These are phyloP conservation scores for Apis dorsata DNA, from an alignment of 1,140 invertebrate species.

Conservation along the genomic window DNA sequence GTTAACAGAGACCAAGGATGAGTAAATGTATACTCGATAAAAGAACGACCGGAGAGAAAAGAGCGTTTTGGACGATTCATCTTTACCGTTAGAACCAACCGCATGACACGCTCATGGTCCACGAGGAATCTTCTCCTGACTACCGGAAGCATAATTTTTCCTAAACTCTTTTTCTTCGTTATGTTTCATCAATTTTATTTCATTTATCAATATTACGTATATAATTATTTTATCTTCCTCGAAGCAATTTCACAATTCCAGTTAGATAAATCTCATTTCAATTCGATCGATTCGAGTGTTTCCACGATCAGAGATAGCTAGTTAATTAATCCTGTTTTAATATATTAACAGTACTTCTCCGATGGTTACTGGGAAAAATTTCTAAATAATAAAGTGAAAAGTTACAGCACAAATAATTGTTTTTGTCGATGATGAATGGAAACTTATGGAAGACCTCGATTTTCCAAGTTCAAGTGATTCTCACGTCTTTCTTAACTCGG, in stretches of 20 bases:
- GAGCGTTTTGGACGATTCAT: conserved; percentile 71
- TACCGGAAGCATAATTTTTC: conserved; percentile 19
- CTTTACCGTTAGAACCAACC: conserved; percentile 68
- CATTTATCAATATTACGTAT: background rate
- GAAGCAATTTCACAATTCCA: background rate
- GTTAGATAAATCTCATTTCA: background rate
- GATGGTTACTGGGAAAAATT: background rate
- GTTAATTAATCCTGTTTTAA: conserved; percentile 32
- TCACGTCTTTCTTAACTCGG: conserved; percentile 47
- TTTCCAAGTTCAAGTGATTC: conserved; percentile 66
- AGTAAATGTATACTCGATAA: conserved; percentile 60
- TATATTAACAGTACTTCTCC: conserved; percentile 31
- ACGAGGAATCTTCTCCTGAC: conserved; percentile 9
- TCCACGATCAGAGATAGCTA: conserved; percentile 5
- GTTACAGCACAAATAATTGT: conserved; percentile 41
- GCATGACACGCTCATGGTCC: conserved; percentile 48
- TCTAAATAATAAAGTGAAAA: conserved; percentile 42
- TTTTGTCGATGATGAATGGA: conserved; percentile 31
- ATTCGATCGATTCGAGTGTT: background rate
- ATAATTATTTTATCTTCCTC: conserved; percentile 7
- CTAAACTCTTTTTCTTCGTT: background rate
- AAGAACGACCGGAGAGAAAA: conserved; percentile 40
- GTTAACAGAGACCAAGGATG: conserved; percentile 70
- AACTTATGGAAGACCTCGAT: conserved; percentile 37
- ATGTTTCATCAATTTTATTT: background rate